Evolutionary conservation across 2,797 vertebrate genomes (phyloP).

Genomic region (Taeniopygia guttata): DNA sequence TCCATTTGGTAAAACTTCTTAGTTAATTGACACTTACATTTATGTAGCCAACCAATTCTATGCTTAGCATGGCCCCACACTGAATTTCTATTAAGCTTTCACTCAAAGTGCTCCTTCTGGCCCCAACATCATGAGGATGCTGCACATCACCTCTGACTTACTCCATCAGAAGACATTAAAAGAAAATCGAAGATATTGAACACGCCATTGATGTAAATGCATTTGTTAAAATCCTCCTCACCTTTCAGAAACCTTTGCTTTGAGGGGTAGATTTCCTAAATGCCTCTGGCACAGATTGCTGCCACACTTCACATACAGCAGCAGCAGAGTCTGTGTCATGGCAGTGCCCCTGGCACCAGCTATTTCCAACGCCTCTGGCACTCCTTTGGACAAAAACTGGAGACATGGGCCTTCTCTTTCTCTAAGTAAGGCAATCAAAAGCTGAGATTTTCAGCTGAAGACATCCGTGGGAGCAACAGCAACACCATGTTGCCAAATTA

Average conservation of each 20-base stretch:
- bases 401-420: background rate
- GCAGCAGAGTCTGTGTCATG: background rate
- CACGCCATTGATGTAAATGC: background rate
- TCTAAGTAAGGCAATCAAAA: background rate
- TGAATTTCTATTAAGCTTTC: slow-evolving; percentile 21
- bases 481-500: background rate
- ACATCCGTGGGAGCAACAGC: background rate
- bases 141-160: background rate
- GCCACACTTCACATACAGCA: background rate
- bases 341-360: background rate
- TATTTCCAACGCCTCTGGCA: background rate
- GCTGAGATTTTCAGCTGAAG: background rate
- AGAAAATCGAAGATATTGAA: background rate
- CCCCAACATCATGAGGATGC: background rate
- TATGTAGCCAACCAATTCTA: background rate
- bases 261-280: background rate
- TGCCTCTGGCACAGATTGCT: background rate
- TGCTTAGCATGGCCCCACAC: slow-evolving; percentile 2
- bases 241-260: background rate
- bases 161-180: background rate
- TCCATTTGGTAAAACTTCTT: background rate
- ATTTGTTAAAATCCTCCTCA: background rate
- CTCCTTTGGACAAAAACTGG: background rate
- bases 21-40: slow-evolving; percentile 42
- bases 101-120: background rate